These are phyloP conservation scores for Drosophila insularis DNA, from an alignment of 1,140 invertebrate species.

Conservation along the genomic window DNA sequence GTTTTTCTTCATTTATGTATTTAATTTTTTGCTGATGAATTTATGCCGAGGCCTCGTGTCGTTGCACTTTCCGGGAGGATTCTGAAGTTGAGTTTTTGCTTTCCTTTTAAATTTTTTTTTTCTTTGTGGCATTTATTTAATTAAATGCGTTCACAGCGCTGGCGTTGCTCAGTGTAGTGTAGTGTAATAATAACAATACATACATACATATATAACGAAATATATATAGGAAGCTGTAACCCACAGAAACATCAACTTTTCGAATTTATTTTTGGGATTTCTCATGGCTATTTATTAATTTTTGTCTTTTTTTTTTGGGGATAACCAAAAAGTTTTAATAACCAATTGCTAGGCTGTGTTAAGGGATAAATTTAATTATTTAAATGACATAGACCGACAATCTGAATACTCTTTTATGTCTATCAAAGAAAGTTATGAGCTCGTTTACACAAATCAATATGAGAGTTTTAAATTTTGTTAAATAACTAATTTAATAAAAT, in stretches of 20 bases:
- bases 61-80: conserved; percentile 29
- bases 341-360: conserved; percentile 37
- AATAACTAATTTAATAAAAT: too few relatives aligned
- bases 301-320: conserved; percentile 3
- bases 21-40: conserved; percentile 11
- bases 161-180: conserved; percentile 33
- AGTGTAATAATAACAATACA: conserved; percentile 59
- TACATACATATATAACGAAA: conserved; percentile 1
- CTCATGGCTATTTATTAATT: too few relatives aligned
- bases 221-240: neutral
- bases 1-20: conserved; percentile 18
- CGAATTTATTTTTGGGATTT: neutral
- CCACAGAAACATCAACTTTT: conserved; percentile 18
- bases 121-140: conserved; percentile 61
- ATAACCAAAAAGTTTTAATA: conserved; percentile 47
- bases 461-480: too few relatives aligned
- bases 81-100: neutral
- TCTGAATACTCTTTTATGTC: neutral
- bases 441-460: too few relatives aligned
- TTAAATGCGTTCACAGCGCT: conserved; percentile 44
- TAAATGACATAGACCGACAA: neutral
- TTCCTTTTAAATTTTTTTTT: neutral
- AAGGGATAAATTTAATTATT: neutral
- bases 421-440: too few relatives aligned
- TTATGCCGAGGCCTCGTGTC: conserved; percentile 19